A percentile compares a stretch with the other conserved stretches of the same genome.
These are phyloP conservation scores for Episyrphus balteatus DNA, from an alignment of 1,140 invertebrate species.

Conservation along the genomic window DNA sequence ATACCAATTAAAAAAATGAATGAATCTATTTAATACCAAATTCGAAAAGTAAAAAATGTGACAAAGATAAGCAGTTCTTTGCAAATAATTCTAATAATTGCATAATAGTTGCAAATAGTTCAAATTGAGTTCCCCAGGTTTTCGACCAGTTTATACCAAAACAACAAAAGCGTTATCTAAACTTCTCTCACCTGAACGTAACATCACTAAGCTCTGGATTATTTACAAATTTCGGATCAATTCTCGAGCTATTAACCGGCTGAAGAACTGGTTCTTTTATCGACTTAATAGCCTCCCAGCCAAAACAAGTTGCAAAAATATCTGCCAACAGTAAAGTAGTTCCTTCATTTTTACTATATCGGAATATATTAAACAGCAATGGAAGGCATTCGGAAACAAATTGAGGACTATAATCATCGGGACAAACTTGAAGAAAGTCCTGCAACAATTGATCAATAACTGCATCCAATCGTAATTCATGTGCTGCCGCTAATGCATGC, in stretches of 20 bases:
- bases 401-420: conserved; percentile 73
- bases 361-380: conserved; percentile 78
- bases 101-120: too few relatives aligned
- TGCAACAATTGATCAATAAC: conserved; percentile 83
- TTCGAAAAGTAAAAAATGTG: too few relatives aligned
- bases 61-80: too few relatives aligned
- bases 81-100: too few relatives aligned
- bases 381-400: conserved; percentile 85
- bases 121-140: too few relatives aligned
- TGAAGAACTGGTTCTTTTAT: conserved; percentile 61
- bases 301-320: conserved; percentile 80
- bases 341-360: conserved; percentile 84
- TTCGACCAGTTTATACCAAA: too few relatives aligned
- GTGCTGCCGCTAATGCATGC: conserved; percentile 73
- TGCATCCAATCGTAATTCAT: conserved; percentile 67
- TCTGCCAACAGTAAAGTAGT: conserved; percentile 76
- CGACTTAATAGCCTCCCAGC: conserved; percentile 70
- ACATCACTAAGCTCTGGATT: conserved; percentile 85
- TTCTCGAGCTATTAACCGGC: conserved; percentile 55
- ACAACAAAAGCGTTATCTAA: too few relatives aligned
- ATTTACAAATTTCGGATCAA: conserved; percentile 86
- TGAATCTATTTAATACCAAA: too few relatives aligned
- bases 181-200: conserved; percentile 58
- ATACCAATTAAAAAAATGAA: too few relatives aligned
- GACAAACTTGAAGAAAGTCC: conserved; percentile 79